A percentile compares a stretch with the other conserved stretches of the same genome.
Conservation (phyloP, 2,113 vertebrate species). For the Malurus alboscapulatus region DNA sequence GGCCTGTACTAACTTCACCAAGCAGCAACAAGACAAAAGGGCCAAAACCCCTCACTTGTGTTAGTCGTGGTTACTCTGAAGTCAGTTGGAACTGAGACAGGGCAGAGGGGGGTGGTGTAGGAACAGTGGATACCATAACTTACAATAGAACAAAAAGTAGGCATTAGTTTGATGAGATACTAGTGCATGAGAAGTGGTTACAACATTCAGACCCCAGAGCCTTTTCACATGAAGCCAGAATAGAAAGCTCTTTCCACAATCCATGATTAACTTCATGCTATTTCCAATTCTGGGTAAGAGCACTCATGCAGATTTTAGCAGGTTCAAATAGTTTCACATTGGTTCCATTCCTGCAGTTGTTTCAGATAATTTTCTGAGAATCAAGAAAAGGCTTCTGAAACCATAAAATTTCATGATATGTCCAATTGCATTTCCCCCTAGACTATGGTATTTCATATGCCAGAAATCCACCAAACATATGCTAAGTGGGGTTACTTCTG, state of each 20-base stretch:
- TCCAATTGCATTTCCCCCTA: neutral
- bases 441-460: neutral
- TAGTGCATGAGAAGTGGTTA: neutral
- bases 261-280: neutral
- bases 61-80: neutral
- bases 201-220: neutral
- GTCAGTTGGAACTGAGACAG: neutral
- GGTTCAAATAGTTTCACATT: neutral
- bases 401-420: neutral
- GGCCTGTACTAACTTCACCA: neutral
- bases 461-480: neutral
- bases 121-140: neutral
- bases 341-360: neutral
- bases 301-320: neutral
- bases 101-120: neutral
- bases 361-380: neutral
- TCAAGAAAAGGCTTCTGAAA: neutral
- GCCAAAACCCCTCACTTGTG: neutral
- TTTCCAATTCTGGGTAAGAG: neutral
- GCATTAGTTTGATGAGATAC: neutral
- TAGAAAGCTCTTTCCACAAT: neutral
- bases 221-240: neutral
- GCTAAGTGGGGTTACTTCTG: neutral
- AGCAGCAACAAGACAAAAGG: neutral
- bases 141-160: neutral